phyloP scores from a whole-genome alignment of 2,888 invertebrate genomes.

The Bimastos eiseni region DNA sequence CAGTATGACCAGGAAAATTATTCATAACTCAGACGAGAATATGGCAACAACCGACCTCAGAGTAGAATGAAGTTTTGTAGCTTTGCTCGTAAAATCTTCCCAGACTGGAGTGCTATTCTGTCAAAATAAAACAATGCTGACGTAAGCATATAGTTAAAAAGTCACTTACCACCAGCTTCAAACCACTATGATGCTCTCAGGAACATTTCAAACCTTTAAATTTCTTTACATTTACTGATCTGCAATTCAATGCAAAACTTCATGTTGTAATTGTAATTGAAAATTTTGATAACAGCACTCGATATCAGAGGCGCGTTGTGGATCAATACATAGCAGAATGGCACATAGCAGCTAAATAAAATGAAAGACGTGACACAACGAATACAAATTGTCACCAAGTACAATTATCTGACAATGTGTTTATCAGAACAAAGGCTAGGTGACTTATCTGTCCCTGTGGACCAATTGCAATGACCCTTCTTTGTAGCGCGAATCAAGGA shows the following conservation, averaged over 20 bases:
- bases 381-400: not conserved
- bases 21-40: not conserved
- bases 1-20: not conserved
- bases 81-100: slow-evolving; percentile 92
- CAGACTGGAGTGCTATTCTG: slow-evolving; percentile 91
- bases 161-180: not conserved
- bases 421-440: not conserved
- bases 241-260: not conserved
- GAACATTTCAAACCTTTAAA: not conserved
- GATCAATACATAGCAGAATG: not conserved
- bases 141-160: not conserved
- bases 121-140: slow-evolving; percentile 59
- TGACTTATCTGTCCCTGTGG: not conserved
- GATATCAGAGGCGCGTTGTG: too few species aligned
- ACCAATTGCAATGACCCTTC: slow-evolving; percentile 1
- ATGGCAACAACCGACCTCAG: slow-evolving; percentile 75
- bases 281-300: too few species aligned
- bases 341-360: not conserved
- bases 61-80: slow-evolving; percentile 89
- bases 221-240: not conserved
- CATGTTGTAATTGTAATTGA: too few species aligned
- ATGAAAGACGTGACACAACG: not conserved
- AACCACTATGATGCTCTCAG: not conserved
- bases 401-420: not conserved
- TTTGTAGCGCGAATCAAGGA: not conserved